These are phyloP conservation scores for Orgyia antiqua DNA, from an alignment of 2,888 invertebrate genomes.

Conservation along the genomic window DNA sequence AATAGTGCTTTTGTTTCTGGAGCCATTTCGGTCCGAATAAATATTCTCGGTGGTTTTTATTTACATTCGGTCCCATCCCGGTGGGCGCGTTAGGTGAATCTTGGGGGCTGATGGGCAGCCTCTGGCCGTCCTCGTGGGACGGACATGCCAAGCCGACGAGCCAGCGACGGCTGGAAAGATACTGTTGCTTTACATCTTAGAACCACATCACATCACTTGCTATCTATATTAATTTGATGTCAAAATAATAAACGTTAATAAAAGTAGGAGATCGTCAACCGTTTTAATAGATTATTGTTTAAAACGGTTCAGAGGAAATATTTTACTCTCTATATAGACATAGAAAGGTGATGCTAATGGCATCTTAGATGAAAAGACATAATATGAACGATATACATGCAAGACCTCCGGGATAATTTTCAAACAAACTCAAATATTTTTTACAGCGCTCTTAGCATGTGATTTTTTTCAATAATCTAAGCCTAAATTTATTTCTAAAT, in stretches of 20 bases:
- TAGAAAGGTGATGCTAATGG: no score
- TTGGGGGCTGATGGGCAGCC: slow-evolving; percentile 27
- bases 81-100: slow-evolving; percentile 27
- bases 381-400: no score
- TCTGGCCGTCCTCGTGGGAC: slow-evolving; percentile 33
- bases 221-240: slow-evolving; percentile 59
- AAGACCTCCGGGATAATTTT: no score
- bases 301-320: background rate
- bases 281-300: slow-evolving; percentile 2
- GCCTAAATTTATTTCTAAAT: no score
- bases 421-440: no score
- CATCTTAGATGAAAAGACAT: no score
- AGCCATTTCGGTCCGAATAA: slow-evolving; percentile 65
- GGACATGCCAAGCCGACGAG: slow-evolving; percentile 40
- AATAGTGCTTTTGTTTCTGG: slow-evolving; percentile 50
- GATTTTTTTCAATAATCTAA: no score
- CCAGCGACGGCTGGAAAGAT: slow-evolving; percentile 34
- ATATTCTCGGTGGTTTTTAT: slow-evolving; percentile 47
- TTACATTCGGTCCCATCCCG: slow-evolving; percentile 67
- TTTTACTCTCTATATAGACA: no score
- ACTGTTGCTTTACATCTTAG: slow-evolving; percentile 34
- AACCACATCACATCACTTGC: slow-evolving; percentile 42
- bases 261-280: slow-evolving; percentile 35
- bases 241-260: slow-evolving; percentile 63
- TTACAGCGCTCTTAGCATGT: no score